A percentile compares a stretch with the other conserved stretches of the same genome.
phyloP scores from a whole-genome alignment of 2,113 vertebrate genomes.

The Nibea coibor region DNA sequence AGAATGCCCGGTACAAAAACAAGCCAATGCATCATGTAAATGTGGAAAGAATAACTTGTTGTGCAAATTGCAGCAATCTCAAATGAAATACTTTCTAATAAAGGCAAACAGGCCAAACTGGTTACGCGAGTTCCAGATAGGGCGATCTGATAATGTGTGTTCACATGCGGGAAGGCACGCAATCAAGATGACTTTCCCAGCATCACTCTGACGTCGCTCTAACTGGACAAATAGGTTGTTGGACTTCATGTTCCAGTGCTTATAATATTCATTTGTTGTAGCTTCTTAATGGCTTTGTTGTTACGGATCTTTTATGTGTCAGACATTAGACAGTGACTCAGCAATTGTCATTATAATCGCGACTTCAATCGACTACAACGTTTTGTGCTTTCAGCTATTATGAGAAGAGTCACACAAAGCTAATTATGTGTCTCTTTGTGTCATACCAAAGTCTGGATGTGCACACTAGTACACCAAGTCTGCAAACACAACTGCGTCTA shows the following conservation, averaged over 20 bases:
- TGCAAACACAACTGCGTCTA: too few relatives aligned
- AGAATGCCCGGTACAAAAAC: constrained; percentile 1
- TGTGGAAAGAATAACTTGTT: neutral
- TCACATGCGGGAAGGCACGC: constrained; percentile 15
- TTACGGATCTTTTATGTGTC: neutral
- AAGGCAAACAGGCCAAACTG: neutral
- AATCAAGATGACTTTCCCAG: constrained; percentile 37
- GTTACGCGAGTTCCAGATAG: neutral
- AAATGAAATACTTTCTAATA: constrained; percentile 15
- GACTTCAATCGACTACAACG: neutral
- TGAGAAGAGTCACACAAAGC: neutral
- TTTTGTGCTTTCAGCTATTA: neutral
- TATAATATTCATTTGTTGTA: neutral
- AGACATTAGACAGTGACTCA: neutral
- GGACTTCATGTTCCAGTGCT: neutral
- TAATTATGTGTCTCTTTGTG: neutral
- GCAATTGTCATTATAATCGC: neutral
- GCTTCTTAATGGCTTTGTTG: neutral
- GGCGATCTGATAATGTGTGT: neutral
- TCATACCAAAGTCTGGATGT: too few relatives aligned
- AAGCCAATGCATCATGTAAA: neutral
- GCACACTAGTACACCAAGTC: too few relatives aligned
- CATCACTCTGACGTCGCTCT: neutral
- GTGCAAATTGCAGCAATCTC: constrained; percentile 16
- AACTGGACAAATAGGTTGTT: neutral